A percentile compares a stretch with the other conserved stretches of the same genome.
Conservation (phyloP, 2,797 vertebrate species). For the Distichodus sexfasciatus region DNA sequence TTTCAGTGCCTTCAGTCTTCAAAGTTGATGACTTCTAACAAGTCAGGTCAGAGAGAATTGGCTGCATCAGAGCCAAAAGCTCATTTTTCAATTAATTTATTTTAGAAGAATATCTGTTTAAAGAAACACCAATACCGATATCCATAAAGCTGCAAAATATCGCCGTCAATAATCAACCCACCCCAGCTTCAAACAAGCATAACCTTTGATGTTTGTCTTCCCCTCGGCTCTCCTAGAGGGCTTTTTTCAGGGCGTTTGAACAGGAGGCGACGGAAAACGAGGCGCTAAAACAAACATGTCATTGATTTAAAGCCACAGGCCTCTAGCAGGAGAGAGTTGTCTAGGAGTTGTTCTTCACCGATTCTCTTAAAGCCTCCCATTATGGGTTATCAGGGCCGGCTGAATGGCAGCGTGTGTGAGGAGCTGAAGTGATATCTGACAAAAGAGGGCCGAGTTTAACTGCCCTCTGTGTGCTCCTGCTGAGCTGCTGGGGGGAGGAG, state of each 20-base stretch:
- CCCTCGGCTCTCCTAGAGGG: constrained; percentile 23
- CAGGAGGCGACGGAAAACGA: constrained; percentile 26
- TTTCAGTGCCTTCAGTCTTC: no score
- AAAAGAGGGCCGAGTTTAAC: constrained; percentile 49
- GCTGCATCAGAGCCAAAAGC: no score
- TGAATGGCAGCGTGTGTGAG: constrained; percentile 51
- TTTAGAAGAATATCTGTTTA: no score
- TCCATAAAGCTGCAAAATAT: no score
- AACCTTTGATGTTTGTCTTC: constrained; percentile 52
- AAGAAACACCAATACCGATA: no score
- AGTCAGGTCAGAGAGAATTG: no score
- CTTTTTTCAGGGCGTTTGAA: constrained; percentile 6
- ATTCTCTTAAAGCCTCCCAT: constrained; percentile 49
- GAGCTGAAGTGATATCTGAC: constrained; percentile 36
- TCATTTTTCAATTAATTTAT: no score
- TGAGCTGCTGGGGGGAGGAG: not conserved
- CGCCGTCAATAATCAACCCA: no score
- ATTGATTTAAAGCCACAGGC: constrained; percentile 49
- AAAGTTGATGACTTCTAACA: no score
- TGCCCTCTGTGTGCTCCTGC: constrained; percentile 35
- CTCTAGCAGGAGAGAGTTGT: constrained; percentile 25
- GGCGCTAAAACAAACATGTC: constrained; percentile 59
- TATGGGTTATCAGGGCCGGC: constrained; percentile 50
- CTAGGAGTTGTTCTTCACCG: constrained; percentile 49
- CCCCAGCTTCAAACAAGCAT: constrained; percentile 42